Base-by-base conservation (phyloP, 2,888 invertebrate genomes). In the Gerosis bhagava region DNA sequence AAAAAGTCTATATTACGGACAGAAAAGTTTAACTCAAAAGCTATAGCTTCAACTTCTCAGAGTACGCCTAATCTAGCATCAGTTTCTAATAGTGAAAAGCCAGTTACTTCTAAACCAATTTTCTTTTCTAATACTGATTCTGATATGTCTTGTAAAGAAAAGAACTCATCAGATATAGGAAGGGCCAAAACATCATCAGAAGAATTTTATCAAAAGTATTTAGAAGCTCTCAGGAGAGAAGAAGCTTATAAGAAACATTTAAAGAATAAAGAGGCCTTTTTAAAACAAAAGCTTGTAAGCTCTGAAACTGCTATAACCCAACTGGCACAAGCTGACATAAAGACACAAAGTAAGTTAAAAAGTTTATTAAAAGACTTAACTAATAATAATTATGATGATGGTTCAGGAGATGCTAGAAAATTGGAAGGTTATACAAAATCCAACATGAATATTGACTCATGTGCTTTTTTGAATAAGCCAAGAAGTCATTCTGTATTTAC, bases 391-490 rank as follows among this genome's bases (percentile, higher is more conserved):
- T 81, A 83, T 58, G 76, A 81, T 44, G 81, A 86, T 60, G 86
- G 87, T 11, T 87, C 87, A 5, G 88, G 88, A 5, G 88, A 88
- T 62, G 87, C 86, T n/a, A 80, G 81, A 60, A 84, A 82, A 62
- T 56, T 86, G 41, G 81, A 83, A 65, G 77, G 77, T 11, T 73
- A 75, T 13, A 71, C 73, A 10, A 66, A 63, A 41, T 62, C 70
- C 5, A 69, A 73, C 54, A 51, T 58, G 7, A 56, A 75, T 40
- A 44, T 62, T 13, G 61, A 70, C n/a, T 64, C 50, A 53, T 53
- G 59, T 32, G 53, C 57, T 53, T 50, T 62, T 22, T 40, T 63
- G n/a, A 71, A 62, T 50, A 76, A 62, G 45, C 78, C 77, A 44
- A 76, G 77, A 60, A 84, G 75, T 53, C 87, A 88, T 58, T 86